Base-by-base conservation (phyloP, 2,113 vertebrate genomes). In the Pomatostomus ruficeps region DNA sequence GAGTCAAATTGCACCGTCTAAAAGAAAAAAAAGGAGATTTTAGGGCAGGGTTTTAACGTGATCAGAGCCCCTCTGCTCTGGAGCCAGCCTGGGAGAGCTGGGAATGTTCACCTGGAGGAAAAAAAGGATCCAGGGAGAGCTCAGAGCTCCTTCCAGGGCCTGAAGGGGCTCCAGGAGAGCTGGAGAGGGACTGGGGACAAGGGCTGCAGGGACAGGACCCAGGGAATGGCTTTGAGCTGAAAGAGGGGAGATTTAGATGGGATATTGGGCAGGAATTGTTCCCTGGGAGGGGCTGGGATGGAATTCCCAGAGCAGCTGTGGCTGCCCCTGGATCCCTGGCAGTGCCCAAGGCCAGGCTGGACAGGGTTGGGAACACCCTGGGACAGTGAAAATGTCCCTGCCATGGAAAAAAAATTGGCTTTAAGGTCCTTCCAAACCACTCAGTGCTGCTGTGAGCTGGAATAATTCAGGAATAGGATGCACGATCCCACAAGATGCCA, bases 351-450 rank as follows among this genome's bases (percentile, higher is more conserved):
- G 35, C 21, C 31, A 42, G 43, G 31, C 4, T 65, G 40, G 36
- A 29, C 3, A 4, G 25, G 18, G 26, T 12, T 63, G 31, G 62
- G 35, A 66, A 13, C 21, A 42, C 0, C 9, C 22, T 59, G 62
- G 61, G 17, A 6, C 1, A 19, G 5, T 14, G 21, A 11, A 75
- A 16, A 7, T 43, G 21, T 43, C 43, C 35, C 2, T 54, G 40
- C 28, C 28, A 28, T 8, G n/a, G 23, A n/a, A 7, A 54, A 2
- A 2, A 38, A n/a, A 46, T 2, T 0, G 1, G 6, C 0, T 48
- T 54, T 40, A 35, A 46, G 7, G 16, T 38, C 28, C 23, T 73
- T 20, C 12, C 33, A 43, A 43, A 8, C 8, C 18, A 23, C 26
- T 9, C 14, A 43, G 18, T 16, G 18, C 14, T 7, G 24, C 9